Percentiles rank a stretch among this genome's conserved stretches.
phyloP scores from a whole-genome alignment of 2,888 invertebrate genomes.

The Mayetiola destructor region DNA sequence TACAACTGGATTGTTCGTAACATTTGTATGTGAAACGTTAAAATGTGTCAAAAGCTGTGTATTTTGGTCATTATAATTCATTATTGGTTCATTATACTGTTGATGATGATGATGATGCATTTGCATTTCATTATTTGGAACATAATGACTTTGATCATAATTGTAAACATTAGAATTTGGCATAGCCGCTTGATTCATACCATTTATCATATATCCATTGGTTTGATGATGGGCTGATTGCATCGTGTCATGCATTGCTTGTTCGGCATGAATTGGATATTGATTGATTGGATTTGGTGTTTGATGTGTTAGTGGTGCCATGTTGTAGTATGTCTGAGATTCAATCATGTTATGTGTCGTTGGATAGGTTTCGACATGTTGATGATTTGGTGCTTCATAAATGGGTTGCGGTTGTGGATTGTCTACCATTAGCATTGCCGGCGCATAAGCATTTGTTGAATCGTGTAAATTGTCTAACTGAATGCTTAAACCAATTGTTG shows the following conservation, averaged over 20 bases:
- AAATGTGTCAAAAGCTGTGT: not conserved
- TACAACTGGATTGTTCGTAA: not conserved
- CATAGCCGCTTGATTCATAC: not conserved
- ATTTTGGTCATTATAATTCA: not conserved
- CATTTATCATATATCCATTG: not conserved
- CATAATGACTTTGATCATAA: not conserved
- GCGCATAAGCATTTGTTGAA: not conserved
- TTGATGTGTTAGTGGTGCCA: not conserved
- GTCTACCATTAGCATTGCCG: too few species aligned
- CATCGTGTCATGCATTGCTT: not conserved
- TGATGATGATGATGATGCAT: too few species aligned
- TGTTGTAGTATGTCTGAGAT: not conserved
- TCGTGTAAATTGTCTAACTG: not conserved
- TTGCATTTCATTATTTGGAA: not conserved
- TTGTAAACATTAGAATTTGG: not conserved
- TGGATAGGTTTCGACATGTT: not conserved
- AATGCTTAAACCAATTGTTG: not conserved
- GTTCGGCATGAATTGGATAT: not conserved
- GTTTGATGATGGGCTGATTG: not conserved
- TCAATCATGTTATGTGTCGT: not conserved
- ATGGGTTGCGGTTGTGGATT: not conserved
- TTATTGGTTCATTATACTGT: not conserved
- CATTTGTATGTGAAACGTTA: slow-evolving; percentile 3
- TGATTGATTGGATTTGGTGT: too few species aligned
- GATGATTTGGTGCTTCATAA: too few species aligned